These are phyloP conservation scores for Schizothorax lantsangensis DNA, from an alignment of 2,797 vertebrate genomes.

Conservation along the genomic window DNA sequence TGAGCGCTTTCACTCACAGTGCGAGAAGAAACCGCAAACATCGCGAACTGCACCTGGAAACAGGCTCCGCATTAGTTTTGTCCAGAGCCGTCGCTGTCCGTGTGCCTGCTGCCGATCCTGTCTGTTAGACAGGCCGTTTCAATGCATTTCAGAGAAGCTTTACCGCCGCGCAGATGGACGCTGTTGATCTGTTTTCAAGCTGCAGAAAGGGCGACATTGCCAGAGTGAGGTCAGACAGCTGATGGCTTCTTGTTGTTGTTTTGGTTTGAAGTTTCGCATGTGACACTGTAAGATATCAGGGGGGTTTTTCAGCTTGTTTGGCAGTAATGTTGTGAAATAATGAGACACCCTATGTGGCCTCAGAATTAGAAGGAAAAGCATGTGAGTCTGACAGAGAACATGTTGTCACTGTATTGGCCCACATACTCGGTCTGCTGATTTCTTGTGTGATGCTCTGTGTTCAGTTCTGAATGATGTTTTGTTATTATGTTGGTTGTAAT, in stretches of 20 bases:
- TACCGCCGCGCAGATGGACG: constrained; percentile 85
- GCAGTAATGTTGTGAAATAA: neutral
- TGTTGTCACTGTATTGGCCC: neutral
- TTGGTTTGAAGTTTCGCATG: neutral
- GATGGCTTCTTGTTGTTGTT: neutral
- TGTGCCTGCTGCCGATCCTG: constrained; percentile 62
- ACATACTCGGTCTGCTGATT: neutral
- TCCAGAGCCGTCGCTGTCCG: neutral
- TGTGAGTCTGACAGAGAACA: neutral
- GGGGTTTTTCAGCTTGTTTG: neutral
- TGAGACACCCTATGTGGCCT: neutral
- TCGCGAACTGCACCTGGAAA: neutral
- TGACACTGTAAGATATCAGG: neutral
- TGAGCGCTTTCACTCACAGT: constrained; percentile 1
- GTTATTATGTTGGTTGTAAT: neutral
- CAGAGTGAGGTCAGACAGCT: constrained; percentile 85
- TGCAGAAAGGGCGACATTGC: constrained; percentile 93
- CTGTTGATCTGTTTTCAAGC: constrained; percentile 91
- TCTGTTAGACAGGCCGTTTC: constrained; percentile 77
- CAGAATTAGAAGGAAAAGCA: constrained; percentile 18
- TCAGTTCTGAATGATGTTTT: neutral
- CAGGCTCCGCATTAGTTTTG: neutral
- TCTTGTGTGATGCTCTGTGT: neutral
- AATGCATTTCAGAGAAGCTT: constrained; percentile 78
- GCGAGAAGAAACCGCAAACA: neutral